Percentiles rank a stretch among this genome's conserved stretches.
Conservation (phyloP, 2,797 vertebrate genomes). For the Podarcis lilfordi region DNA sequence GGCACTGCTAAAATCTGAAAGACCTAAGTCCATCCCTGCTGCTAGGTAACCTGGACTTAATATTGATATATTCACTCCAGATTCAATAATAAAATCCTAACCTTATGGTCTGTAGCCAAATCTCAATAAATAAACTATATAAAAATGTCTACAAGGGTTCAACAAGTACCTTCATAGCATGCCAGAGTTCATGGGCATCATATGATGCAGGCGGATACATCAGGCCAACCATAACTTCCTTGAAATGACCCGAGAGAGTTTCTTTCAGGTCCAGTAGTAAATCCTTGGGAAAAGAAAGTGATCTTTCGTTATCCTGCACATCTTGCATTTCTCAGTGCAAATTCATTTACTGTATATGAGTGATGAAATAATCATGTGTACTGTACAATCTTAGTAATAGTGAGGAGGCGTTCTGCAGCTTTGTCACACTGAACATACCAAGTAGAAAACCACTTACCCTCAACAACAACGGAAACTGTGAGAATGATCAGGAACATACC, state of each 20-base stretch:
- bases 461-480: no score
- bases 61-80: background rate
- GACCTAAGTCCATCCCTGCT: no score
- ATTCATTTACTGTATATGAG: background rate
- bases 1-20: no score
- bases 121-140: background rate
- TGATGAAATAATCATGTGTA: no score
- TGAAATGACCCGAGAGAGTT: conserved; percentile 81
- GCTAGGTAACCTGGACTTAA: no score
- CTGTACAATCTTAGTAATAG: background rate
- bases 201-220: conserved; percentile 78
- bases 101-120: background rate
- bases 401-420: no score
- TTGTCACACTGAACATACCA: no score
- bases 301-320: background rate
- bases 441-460: no score
- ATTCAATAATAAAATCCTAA: background rate
- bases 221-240: conserved; percentile 82
- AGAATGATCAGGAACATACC: no score
- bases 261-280: conserved; percentile 77
- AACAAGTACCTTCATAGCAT: conserved; percentile 81
- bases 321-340: background rate
- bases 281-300: conserved; percentile 66
- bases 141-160: background rate
- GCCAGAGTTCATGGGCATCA: conserved; percentile 82